These are phyloP conservation scores for Craterocephalus amniculus DNA, from an alignment of 2,797 vertebrate species.

Conservation along the genomic window DNA sequence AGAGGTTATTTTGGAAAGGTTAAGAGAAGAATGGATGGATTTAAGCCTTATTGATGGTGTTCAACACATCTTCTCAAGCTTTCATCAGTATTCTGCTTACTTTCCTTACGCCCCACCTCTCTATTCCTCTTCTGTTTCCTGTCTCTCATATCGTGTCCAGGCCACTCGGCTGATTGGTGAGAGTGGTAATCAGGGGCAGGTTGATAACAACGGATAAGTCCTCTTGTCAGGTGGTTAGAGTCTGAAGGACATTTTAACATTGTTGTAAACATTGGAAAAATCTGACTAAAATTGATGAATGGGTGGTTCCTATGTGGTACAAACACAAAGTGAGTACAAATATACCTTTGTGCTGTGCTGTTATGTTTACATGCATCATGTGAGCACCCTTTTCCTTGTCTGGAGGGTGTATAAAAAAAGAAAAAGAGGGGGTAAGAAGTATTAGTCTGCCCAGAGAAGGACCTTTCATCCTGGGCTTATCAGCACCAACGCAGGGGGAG, in stretches of 20 bases:
- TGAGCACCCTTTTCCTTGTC: constrained; percentile 38
- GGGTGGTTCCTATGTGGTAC: constrained; percentile 22
- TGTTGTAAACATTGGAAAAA: constrained; percentile 57
- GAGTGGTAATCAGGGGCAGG: constrained; percentile 77
- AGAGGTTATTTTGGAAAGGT: constrained; percentile 32
- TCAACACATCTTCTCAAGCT: constrained; percentile 8
- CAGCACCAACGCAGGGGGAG: constrained; percentile 73
- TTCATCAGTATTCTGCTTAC: constrained; percentile 2
- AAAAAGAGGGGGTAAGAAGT: constrained; percentile 32
- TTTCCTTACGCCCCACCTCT: constrained; percentile 16
- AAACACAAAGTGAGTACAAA: constrained; percentile 46
- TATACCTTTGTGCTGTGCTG: constrained; percentile 27
- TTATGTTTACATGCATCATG: constrained; percentile 36
- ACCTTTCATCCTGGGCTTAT: constrained; percentile 78
- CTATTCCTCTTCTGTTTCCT: constrained; percentile 78
- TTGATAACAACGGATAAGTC: constrained; percentile 86
- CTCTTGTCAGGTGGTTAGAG: constrained; percentile 53
- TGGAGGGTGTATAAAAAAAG: constrained; percentile 8
- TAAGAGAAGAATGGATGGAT: constrained; percentile 36
- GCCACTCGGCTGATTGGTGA: constrained; percentile 55
- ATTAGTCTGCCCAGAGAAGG: constrained; percentile 60
- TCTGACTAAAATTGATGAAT: constrained; percentile 52
- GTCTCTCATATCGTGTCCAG: constrained; percentile 69
- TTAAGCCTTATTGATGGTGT: constrained; percentile 36
- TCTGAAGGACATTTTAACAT: constrained; percentile 66